These are phyloP conservation scores for Pygoscelis antarcticus DNA, from an alignment of 2,113 vertebrate species.

Conservation along the genomic window DNA sequence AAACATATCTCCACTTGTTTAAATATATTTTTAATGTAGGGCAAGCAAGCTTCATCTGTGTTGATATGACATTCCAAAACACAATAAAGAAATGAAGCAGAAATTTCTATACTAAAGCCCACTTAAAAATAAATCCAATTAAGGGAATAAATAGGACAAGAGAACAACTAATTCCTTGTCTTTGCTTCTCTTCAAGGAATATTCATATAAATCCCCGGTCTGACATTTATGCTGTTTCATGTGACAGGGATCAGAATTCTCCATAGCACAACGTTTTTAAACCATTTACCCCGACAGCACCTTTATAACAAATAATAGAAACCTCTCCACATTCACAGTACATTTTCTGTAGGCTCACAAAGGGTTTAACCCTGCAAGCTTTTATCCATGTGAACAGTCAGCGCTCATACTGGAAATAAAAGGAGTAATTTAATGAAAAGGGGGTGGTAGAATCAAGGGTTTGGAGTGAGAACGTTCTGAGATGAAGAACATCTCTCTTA, in stretches of 20 bases:
- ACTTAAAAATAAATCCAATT: constrained; percentile 64
- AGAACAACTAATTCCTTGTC: constrained; percentile 61
- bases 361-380: constrained; percentile 21
- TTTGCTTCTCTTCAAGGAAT: constrained; percentile 43
- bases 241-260: constrained; percentile 60
- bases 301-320: not conserved
- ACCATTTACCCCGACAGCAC: constrained; percentile 20
- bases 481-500: not conserved
- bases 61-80: not conserved
- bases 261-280: not conserved
- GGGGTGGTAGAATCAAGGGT: not conserved
- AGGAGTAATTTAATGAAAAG: constrained; percentile 22
- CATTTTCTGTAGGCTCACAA: constrained; percentile 6
- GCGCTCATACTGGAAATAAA: constrained; percentile 1
- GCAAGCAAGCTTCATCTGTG: not conserved
- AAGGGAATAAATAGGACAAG: constrained; percentile 60
- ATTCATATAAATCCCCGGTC: constrained; percentile 34
- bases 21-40: constrained; percentile 1
- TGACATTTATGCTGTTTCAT: constrained; percentile 43
- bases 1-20: not conserved
- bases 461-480: not conserved
- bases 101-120: constrained; percentile 44
- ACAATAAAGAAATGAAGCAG: constrained; percentile 14
- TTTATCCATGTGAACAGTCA: constrained; percentile 8
- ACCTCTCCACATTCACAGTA: not conserved